Percentiles rank a stretch among this genome's conserved stretches.
Conservation (phyloP, 2,113 vertebrate genomes). For the Carassius gibelio region DNA sequence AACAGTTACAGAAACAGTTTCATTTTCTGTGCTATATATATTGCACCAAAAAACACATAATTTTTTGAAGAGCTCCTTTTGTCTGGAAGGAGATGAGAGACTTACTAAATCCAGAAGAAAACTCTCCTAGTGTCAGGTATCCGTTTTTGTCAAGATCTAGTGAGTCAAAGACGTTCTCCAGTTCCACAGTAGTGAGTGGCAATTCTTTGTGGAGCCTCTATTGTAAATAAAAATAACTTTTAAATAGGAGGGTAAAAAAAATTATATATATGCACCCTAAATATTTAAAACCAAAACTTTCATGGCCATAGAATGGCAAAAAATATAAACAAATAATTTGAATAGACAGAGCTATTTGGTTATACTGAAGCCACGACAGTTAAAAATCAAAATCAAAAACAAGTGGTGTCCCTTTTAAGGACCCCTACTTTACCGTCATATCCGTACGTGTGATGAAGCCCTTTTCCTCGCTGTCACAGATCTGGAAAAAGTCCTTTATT, state of each 20-base stretch:
- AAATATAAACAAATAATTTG: not conserved
- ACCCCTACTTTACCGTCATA: slow-evolving; percentile 82
- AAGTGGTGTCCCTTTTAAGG: not conserved
- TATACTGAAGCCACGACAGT: too few relatives aligned
- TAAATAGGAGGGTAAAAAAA: not conserved
- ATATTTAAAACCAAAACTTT: not conserved
- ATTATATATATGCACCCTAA: not conserved
- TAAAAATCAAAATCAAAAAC: too few relatives aligned
- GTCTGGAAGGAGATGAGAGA: not conserved
- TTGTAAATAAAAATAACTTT: not conserved
- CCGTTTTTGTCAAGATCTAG: slow-evolving; percentile 84
- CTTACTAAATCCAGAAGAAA: slow-evolving; percentile 90
- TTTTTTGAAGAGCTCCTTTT: not conserved
- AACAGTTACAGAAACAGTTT: not conserved
- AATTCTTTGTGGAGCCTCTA: slow-evolving; percentile 80
- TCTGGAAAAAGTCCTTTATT: slow-evolving; percentile 88
- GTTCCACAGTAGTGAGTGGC: slow-evolving; percentile 84
- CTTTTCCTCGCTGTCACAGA: slow-evolving; percentile 87
- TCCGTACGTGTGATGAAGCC: slow-evolving; percentile 85
- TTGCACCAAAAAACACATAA: slow-evolving; percentile 64
- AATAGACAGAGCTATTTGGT: too few relatives aligned
- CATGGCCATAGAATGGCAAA: not conserved
- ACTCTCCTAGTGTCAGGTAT: slow-evolving; percentile 86
- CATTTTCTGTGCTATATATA: not conserved
- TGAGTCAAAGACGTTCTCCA: slow-evolving; percentile 85